Percentiles rank a stretch among this genome's conserved stretches.
phyloP scores from a whole-genome alignment of 2,113 vertebrate species.

The Benitochromis conjunctus region DNA sequence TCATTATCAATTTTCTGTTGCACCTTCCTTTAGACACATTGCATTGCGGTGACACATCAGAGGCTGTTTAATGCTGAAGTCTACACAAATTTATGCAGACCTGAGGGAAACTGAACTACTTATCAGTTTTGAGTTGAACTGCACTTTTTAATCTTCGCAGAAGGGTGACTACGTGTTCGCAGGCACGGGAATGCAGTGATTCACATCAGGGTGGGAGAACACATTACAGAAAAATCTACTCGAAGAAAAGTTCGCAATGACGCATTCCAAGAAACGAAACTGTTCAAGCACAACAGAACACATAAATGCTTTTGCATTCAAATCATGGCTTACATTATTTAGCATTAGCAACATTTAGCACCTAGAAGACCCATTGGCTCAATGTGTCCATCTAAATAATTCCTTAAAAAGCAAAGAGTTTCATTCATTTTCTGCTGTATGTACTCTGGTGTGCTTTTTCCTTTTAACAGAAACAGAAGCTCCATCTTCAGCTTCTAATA shows the following conservation, averaged over 20 bases:
- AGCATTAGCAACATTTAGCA: neutral
- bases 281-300: neutral
- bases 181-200: neutral
- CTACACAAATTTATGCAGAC: neutral
- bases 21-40: conserved; percentile 15
- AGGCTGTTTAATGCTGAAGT: neutral
- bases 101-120: neutral
- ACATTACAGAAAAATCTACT: neutral
- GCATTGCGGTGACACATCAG: neutral
- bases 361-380: neutral
- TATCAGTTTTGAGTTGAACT: neutral
- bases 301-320: neutral
- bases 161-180: neutral
- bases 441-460: neutral
- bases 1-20: conserved; percentile 31
- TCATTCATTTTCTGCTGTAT: neutral
- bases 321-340: neutral
- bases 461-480: neutral
- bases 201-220: neutral
- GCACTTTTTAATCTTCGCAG: neutral
- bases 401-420: neutral
- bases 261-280: neutral
- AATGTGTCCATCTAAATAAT: neutral
- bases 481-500: neutral
- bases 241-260: neutral